Evolutionary conservation across 2,113 vertebrate species (phyloP), one percentile per base, ranked within the genome.

Genomic region (Gallinago media): DNA sequence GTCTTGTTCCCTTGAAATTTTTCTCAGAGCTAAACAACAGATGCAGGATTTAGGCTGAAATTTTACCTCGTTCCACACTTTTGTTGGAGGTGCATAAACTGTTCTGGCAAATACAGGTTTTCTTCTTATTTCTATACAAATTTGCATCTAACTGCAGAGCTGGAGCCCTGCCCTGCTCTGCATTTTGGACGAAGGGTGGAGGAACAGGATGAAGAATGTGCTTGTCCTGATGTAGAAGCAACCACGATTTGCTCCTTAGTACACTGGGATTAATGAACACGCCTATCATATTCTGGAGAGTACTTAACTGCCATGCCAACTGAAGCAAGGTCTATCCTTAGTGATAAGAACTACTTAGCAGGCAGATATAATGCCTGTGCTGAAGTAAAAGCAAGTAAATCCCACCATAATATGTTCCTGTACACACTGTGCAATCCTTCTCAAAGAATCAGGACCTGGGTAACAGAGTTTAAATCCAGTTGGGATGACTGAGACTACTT

Each of bases 331-430:
- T 72, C 85, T 94, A 63, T 47, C 54, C 79, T 92, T 25, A 52
- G 75, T 2, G 50, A 61, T 95, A 96, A 94, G 83, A 92, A 84
- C 85, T 91, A 89, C 82, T 93, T 88, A 88, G 59, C 75, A 93
- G 82, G 80, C 11, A 84, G 38, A 77, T 82, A 80, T 50, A 93
- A 89, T 65, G 75, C 47, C 31, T 40, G 9, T 94, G 52, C 85
- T 74, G 67, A 79, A 89, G 67, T 61, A 91, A 88, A 92, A 95
- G 77, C 74, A 78, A 93, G 67, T 77, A 92, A 95, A 97, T 91
- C 87, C 74, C 52, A 74, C 62, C 29, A 34, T 80, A 84, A 89
- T 36, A 4, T 92, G 74, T 66, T 91, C 73, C 83, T 68, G 72
- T 80, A 86, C 47, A 52, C 71, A 75, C 72, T 91, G 73, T 74